Conservation (phyloP, 2,888 invertebrate species). For the Geotrupes spiniger region DNA sequence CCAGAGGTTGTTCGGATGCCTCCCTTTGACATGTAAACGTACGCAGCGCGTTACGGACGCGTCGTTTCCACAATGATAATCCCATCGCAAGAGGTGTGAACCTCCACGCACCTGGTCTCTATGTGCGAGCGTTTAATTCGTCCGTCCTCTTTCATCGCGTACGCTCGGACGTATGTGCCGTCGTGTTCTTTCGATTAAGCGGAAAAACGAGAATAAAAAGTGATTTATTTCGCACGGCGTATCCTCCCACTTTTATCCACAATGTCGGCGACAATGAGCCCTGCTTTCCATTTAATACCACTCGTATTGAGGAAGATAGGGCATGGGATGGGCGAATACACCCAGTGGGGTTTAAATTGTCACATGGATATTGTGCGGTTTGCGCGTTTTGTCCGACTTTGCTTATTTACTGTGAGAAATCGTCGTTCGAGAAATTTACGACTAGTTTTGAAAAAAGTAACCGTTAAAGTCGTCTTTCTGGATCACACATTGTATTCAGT, state of each 20-base stretch:
- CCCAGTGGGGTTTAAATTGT: slow-evolving; percentile 1
- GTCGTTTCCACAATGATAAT: slow-evolving; percentile 19
- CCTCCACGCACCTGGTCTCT: slow-evolving; percentile 19
- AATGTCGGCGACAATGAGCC: slow-evolving; percentile 1
- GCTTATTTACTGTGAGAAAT: not conserved
- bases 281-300: not conserved
- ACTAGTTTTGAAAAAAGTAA: too few species aligned
- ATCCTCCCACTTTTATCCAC: slow-evolving; percentile 1
- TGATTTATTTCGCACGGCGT: slow-evolving; percentile 1
- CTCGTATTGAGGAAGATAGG: not conserved
- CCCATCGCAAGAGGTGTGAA: slow-evolving; percentile 29
- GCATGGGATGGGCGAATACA: slow-evolving; percentile 2
- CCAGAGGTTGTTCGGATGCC: slow-evolving; percentile 47
- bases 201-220: slow-evolving; percentile 1
- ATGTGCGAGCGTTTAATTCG: too few species aligned
- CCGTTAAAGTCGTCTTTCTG: too few species aligned
- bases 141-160: too few species aligned
- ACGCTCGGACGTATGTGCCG: too few species aligned
- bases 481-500: too few species aligned
- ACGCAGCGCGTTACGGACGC: slow-evolving; percentile 22
- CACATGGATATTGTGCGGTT: not conserved
- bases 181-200: too few species aligned
- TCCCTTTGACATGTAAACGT: slow-evolving; percentile 38
- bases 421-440: too few species aligned
- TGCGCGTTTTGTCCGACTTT: not conserved